Percentiles rank a stretch among this genome's conserved stretches.
Evolutionary conservation across 2,797 vertebrate species (phyloP).

Genomic region (Synanceia verrucosa): DNA sequence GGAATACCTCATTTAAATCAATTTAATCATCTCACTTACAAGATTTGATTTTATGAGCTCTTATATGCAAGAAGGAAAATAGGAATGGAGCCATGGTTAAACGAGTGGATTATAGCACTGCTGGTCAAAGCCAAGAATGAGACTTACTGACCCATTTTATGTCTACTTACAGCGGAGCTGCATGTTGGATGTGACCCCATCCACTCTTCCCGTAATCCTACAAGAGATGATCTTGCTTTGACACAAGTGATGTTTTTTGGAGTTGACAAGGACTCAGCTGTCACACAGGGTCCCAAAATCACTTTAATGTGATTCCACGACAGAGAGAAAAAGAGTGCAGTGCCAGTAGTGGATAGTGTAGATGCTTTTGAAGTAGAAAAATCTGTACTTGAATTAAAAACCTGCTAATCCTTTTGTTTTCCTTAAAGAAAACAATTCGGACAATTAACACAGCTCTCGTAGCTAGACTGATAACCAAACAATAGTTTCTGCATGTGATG

Average conservation of each 20-base stretch:
- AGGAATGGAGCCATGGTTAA: slow-evolving; percentile 40
- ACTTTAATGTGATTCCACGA: slow-evolving; percentile 56
- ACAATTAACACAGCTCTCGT: slow-evolving; percentile 12
- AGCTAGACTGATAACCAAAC: slow-evolving; percentile 10
- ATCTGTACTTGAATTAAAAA: slow-evolving; percentile 19
- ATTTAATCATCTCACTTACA: slow-evolving; percentile 66
- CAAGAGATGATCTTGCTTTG: slow-evolving; percentile 74
- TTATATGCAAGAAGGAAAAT: slow-evolving; percentile 38
- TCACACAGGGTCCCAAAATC: slow-evolving; percentile 46
- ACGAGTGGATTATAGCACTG: slow-evolving; percentile 66
- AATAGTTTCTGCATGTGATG: slow-evolving; percentile 1
- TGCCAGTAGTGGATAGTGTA: neutral
- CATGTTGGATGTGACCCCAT: slow-evolving; percentile 70
- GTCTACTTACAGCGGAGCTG: slow-evolving; percentile 70
- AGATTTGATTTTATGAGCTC: slow-evolving; percentile 52
- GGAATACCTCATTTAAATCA: slow-evolving; percentile 69
- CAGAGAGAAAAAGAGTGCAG: no score
- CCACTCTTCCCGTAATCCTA: slow-evolving; percentile 72
- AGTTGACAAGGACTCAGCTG: slow-evolving; percentile 72
- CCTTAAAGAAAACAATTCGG: neutral
- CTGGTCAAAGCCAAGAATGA: slow-evolving; percentile 64
- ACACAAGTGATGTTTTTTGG: slow-evolving; percentile 65
- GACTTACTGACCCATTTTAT: slow-evolving; percentile 79
- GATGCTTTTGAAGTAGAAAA: slow-evolving; percentile 7
- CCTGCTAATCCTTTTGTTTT: neutral